These are phyloP conservation scores for Bugulina stolonifera DNA, from an alignment of 2,888 invertebrate genomes.

Conservation along the genomic window DNA sequence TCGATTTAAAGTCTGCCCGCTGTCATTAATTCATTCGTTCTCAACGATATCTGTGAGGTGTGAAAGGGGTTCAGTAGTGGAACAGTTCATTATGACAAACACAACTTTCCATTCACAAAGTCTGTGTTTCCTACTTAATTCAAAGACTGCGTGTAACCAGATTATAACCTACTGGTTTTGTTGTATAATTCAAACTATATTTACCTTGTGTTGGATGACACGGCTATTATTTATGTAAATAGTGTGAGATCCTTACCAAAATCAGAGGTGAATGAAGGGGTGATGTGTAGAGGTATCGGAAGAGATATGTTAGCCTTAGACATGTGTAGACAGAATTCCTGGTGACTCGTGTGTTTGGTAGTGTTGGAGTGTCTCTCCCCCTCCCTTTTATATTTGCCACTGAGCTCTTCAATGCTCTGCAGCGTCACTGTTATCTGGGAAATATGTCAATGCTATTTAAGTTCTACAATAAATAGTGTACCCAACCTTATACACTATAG, in stretches of 20 bases:
- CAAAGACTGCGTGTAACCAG: no score
- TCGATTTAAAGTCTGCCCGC: no score
- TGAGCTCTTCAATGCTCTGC: constrained; percentile 78
- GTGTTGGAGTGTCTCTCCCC: constrained; percentile 53
- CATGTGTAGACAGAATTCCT: constrained; percentile 81
- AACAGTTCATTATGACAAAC: no score
- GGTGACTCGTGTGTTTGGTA: constrained; percentile 78
- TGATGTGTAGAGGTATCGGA: constrained; percentile 87
- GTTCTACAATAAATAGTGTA: not conserved
- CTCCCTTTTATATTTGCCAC: constrained; percentile 55
- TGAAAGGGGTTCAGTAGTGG: no score
- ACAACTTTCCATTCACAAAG: no score
- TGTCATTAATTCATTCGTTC: no score
- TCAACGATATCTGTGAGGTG: no score
- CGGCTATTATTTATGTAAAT: no score
- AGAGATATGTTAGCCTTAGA: constrained; percentile 80
- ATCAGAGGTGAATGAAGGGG: constrained; percentile 90
- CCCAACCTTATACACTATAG: not conserved
- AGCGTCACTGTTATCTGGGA: constrained; percentile 76
- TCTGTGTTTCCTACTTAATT: no score
- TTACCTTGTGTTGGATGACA: no score
- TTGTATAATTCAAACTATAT: no score
- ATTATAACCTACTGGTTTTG: no score
- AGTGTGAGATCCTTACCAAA: constrained; percentile 63
- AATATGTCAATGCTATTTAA: constrained; percentile 22